Conservation (phyloP, 2,797 vertebrate species). For the Zalophus californianus region DNA sequence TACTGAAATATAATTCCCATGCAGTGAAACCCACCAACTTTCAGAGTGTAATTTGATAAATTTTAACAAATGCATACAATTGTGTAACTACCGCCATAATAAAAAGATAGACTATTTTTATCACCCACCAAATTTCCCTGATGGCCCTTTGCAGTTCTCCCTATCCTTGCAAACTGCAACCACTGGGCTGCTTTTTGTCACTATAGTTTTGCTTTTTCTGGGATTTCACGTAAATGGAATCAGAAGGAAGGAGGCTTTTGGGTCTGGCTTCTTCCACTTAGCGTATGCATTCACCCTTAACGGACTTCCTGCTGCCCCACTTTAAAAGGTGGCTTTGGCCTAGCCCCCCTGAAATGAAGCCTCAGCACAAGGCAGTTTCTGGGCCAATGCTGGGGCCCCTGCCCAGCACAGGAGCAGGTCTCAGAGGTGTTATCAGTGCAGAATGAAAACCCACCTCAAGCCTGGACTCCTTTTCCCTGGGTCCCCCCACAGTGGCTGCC, state of each 20-base stretch:
- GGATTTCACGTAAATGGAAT: conserved; percentile 5
- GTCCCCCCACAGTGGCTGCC: not conserved
- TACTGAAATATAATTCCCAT: not conserved
- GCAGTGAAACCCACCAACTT: not conserved
- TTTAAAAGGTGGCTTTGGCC: not conserved
- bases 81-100: not conserved
- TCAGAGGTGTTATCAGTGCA: not conserved
- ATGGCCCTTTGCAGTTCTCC: not conserved
- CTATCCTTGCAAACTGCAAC: not conserved
- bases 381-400: not conserved
- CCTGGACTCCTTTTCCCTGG: not conserved
- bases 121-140: not conserved
- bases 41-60: not conserved
- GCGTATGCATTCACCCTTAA: not conserved
- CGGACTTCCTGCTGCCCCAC: not conserved
- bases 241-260: not conserved
- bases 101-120: conserved; percentile 22
- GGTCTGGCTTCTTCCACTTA: conserved; percentile 4
- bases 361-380: not conserved
- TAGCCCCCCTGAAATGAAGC: not conserved
- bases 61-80: conserved; percentile 12
- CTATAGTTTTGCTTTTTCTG: not conserved
- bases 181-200: conserved; percentile 19
- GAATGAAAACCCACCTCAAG: not conserved
- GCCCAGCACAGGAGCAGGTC: not conserved